Base-by-base conservation (phyloP, 1,140 invertebrate species). In the Bombus picipes region DNA sequence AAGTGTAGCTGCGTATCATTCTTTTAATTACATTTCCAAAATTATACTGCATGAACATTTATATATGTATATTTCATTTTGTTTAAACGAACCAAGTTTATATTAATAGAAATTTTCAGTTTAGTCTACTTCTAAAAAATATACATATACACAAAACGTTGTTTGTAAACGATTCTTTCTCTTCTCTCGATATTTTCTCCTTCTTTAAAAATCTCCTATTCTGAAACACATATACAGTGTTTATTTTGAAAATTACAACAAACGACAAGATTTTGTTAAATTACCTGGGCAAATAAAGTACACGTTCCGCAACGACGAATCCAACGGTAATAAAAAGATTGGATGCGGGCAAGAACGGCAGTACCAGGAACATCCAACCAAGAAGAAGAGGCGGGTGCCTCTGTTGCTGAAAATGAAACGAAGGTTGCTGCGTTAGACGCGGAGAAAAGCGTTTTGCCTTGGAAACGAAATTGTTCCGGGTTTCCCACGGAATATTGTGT, bases 231-330 rank as follows among this genome's bases (percentile, higher is more conserved):
- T 32, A 53, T 6, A 18, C 12, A 32, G 39, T 13, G 13, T 28
- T 76, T 22, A 15, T 25, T 22, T 39, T 9, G 2, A 0, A n/a
- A 32, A 62, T 32, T 41, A 13, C 10, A n/a, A 22, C 37, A 1
- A 34, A 53, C 8, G 37, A 32, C 1, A 28, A 15, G 15, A 18
- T 8, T 34, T 47, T 28, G n/a, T 12, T 28, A 12, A 59, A 82
- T 95, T 96, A 97, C 97, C 98, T 98, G 47, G 98, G 98, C 91
- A 98, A 97, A 93, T 98, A 99, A 2, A 99, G 96, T n/a, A 98
- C 97, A 92, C 98, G 96, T 94, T 99, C 98, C 13, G 98, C 98
- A 2, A 98, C 97, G 3, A 98, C 98, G 94, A 99, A 99, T 28
- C 98, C 98, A 25, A 99, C 98, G 2, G 97, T 98, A 90, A 98